Conservation (phyloP, 2,113 vertebrate species). For the Phylloscopus trochiloides region DNA sequence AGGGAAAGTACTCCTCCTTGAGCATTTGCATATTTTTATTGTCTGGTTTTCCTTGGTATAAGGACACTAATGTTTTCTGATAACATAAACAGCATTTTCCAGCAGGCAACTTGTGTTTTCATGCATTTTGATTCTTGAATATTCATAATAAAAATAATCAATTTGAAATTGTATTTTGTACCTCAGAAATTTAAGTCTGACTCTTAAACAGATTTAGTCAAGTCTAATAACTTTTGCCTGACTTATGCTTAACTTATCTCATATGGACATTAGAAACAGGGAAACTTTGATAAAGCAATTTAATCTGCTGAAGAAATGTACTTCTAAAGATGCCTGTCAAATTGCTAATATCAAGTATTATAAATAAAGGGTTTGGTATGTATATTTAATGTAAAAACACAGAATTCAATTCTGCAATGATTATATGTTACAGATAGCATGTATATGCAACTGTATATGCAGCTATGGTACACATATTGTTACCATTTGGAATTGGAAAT, state of each 20-base stretch:
- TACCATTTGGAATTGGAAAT: background rate
- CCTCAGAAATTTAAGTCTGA: background rate
- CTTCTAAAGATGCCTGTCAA: background rate
- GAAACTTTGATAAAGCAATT: background rate
- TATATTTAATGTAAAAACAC: background rate
- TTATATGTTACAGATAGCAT: background rate
- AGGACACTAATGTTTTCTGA: background rate
- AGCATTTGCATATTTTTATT: background rate
- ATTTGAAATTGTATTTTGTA: background rate
- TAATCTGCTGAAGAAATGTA: background rate
- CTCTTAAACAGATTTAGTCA: background rate
- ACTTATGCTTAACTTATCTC: background rate
- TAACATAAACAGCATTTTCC: background rate
- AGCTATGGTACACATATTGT: fast-evolving
- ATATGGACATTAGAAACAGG: background rate
- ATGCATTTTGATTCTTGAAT: background rate
- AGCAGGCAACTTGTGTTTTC: background rate
- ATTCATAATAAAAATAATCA: background rate
- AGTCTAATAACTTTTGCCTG: background rate
- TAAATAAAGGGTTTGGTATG: background rate
- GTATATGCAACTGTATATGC: background rate
- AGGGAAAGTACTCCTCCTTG: background rate
- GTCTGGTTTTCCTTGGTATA: background rate
- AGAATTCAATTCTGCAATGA: background rate
- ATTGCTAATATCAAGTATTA: background rate